A percentile compares a stretch with the other conserved stretches of the same genome.
Evolutionary conservation across 37 sponge, comb jelly and placozoan species (phyloP).

Genomic region (Agelas oroides): DNA sequence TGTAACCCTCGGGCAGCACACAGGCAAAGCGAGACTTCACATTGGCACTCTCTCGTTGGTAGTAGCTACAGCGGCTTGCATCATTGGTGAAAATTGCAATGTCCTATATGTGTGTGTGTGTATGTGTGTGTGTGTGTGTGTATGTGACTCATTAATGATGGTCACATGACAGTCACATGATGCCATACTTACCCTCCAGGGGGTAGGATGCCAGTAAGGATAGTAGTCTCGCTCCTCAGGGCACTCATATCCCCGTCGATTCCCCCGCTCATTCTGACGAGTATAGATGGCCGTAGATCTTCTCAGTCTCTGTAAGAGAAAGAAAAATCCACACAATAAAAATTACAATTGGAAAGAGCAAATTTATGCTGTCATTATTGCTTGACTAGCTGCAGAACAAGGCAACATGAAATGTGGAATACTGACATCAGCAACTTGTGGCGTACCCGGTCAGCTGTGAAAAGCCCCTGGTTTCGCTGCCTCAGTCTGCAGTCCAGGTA

Average conservation of each 20-base stretch:
- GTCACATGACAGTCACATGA: not conserved
- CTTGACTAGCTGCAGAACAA: too few species aligned
- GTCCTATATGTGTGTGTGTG: constrained; percentile 58
- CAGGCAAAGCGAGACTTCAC: constrained; percentile 90
- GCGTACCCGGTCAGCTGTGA: constrained; percentile 95
- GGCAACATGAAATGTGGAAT: too few species aligned
- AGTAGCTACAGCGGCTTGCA: constrained; percentile 79
- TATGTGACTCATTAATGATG: constrained; percentile 1
- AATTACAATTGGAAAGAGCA: too few species aligned
- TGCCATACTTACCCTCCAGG: constrained; percentile 87
- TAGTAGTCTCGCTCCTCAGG: constrained; percentile 99
- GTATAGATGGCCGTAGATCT: constrained; percentile 89
- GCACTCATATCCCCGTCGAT: constrained; percentile 96
- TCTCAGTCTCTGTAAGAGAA: constrained; percentile 60
- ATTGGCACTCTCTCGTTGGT: constrained; percentile 82
- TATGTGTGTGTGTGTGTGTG: not conserved
- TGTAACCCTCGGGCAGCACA: constrained; percentile 59
- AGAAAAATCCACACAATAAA: too few species aligned
- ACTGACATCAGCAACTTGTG: too few species aligned
- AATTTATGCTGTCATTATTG: too few species aligned
- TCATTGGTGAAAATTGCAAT: constrained; percentile 95
- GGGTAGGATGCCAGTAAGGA: constrained; percentile 99
- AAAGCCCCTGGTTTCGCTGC: constrained; percentile 90
- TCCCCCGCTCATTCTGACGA: constrained; percentile 95
- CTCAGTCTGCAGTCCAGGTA: constrained; percentile 89